Evolutionary conservation across 2,797 vertebrate genomes (phyloP).

Genomic region (Semotilus atromaculatus): DNA sequence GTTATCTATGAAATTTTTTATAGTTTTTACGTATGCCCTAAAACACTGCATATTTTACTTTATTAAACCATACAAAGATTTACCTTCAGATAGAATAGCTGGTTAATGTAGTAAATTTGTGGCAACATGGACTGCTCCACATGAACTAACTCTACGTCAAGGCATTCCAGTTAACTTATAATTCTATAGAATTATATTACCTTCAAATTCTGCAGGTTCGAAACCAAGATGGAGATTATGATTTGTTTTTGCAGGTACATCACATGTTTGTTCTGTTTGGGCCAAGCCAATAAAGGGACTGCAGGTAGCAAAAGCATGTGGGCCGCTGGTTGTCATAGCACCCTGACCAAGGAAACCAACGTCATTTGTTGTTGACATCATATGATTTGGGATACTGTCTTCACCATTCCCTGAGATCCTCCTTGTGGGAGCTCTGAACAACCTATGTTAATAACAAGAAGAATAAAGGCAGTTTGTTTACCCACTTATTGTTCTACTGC

Average conservation of each 20-base stretch:
- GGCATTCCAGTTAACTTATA: constrained; percentile 31
- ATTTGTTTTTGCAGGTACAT: constrained; percentile 75
- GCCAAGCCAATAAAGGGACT: constrained; percentile 60
- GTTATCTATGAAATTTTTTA: not conserved
- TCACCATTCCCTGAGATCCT: constrained; percentile 64
- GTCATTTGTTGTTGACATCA: constrained; percentile 63
- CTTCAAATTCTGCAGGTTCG: constrained; percentile 75
- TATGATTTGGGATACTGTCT: constrained; percentile 59
- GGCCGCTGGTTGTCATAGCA: constrained; percentile 70
- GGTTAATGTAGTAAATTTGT: not conserved
- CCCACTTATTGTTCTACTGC: constrained; percentile 5
- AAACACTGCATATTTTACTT: not conserved
- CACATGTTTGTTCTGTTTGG: constrained; percentile 67
- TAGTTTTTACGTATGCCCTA: not conserved
- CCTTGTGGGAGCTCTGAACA: constrained; percentile 69
- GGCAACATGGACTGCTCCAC: not conserved
- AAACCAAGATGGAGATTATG: constrained; percentile 75
- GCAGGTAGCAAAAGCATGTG: constrained; percentile 55
- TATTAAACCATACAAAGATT: not conserved
- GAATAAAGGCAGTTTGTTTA: constrained; percentile 29
- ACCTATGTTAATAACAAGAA: constrained; percentile 61
- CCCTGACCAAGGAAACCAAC: constrained; percentile 71
- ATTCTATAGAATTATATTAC: constrained; percentile 63
- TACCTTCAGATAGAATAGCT: not conserved
- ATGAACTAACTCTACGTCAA: not conserved